phyloP scores from a whole-genome alignment of 2,113 vertebrate genomes.

The Spilogale gracilis region DNA sequence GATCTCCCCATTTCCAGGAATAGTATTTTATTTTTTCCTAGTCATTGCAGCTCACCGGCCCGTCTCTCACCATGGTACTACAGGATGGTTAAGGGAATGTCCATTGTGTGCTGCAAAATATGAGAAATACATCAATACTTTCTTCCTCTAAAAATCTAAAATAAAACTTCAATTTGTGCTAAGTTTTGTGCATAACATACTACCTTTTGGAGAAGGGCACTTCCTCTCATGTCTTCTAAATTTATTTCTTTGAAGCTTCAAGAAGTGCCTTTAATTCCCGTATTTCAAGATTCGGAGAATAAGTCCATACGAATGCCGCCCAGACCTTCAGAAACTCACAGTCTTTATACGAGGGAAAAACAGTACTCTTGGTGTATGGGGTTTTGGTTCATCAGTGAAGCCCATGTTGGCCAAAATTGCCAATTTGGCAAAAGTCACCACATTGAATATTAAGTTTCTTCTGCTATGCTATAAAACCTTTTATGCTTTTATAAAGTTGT shows the following conservation, averaged over 20 bases:
- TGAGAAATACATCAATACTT: background rate
- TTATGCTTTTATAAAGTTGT: constrained; percentile 39
- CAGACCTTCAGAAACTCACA: background rate
- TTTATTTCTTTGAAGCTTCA: constrained; percentile 35
- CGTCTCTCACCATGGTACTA: background rate
- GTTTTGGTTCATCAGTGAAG: background rate
- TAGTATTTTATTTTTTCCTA: background rate
- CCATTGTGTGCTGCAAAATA: background rate
- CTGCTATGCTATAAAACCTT: background rate
- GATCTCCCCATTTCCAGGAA: background rate
- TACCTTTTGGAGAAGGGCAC: background rate
- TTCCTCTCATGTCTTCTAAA: background rate
- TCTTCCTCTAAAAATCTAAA: background rate
- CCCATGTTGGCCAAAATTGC: background rate
- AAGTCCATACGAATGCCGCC: background rate
- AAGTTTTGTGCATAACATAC: background rate
- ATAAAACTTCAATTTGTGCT: background rate
- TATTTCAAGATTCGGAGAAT: constrained; percentile 32
- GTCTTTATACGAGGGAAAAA: background rate
- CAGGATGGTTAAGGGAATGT: background rate
- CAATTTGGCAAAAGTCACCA: constrained; percentile 17
- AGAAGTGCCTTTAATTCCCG: background rate
- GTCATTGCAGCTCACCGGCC: background rate
- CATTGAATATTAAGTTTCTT: background rate
- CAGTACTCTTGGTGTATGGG: background rate